Conservation (phyloP, 2,888 invertebrate species). For the Acanthosepion esculentum region DNA sequence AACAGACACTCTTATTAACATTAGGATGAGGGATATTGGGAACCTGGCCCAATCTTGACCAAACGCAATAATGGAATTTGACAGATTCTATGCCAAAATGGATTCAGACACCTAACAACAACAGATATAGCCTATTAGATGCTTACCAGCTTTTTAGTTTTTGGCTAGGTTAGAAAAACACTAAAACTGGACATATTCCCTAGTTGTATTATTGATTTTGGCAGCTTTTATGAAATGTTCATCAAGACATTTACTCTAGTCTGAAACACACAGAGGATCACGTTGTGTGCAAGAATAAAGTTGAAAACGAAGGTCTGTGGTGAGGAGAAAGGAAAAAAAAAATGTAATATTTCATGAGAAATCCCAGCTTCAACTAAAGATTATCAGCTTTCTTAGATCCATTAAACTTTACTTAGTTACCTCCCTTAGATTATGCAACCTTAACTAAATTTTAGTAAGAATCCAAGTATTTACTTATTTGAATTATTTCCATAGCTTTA, state of each 20-base stretch:
- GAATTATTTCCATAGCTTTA: neutral
- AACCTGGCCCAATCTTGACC: constrained; percentile 46
- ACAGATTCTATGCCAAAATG: constrained; percentile 47
- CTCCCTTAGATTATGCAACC: neutral
- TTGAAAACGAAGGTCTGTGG: neutral
- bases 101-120: constrained; percentile 47
- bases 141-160: constrained; percentile 47
- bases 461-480: neutral
- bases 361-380: neutral
- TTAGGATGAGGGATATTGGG: constrained; percentile 44
- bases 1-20: constrained; percentile 36
- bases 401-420: constrained; percentile 18
- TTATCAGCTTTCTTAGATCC: neutral
- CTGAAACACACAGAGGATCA: constrained; percentile 40
- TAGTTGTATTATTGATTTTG: constrained; percentile 43
- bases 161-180: constrained; percentile 44
- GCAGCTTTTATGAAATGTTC: constrained; percentile 40
- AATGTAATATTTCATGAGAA: neutral
- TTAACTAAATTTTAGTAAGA: no score
- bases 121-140: constrained; percentile 47
- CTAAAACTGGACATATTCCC: constrained; percentile 44
- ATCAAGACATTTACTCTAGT: constrained; percentile 44
- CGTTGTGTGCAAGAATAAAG: neutral
- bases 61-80: constrained; percentile 45
- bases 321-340: neutral